These are phyloP conservation scores for Diarsia rubi DNA, from an alignment of 2,888 invertebrate genomes.

Conservation along the genomic window DNA sequence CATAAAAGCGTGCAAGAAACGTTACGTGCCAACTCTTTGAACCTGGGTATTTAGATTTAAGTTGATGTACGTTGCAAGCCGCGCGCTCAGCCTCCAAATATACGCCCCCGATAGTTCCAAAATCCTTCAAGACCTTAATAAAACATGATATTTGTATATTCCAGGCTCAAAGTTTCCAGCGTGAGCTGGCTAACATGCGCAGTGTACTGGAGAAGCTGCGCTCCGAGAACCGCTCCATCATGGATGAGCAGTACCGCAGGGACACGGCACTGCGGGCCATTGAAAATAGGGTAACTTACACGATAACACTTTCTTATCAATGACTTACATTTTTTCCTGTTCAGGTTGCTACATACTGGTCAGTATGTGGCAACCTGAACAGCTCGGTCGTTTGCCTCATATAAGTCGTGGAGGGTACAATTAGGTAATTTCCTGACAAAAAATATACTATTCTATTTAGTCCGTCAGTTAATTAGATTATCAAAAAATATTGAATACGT, in stretches of 20 bases:
- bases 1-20: neutral
- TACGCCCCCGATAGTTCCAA: too few species aligned
- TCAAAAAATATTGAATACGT: too few species aligned
- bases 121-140: too few species aligned
- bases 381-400: neutral
- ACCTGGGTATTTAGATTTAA: too few species aligned
- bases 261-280: conserved; percentile 73
- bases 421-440: too few species aligned
- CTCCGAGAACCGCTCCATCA: conserved; percentile 81
- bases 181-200: conserved; percentile 85
- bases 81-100: too few species aligned
- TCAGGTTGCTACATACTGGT: too few species aligned
- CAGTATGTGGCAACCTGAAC: neutral
- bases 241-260: conserved; percentile 82
- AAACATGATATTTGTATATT: conserved; percentile 13
- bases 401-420: neutral
- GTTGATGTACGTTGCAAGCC: too few species aligned
- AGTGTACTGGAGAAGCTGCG: conserved; percentile 79
- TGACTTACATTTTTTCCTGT: neutral
- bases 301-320: neutral
- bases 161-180: conserved; percentile 86
- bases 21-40: neutral
- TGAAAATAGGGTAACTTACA: conserved; percentile 74
- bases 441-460: too few species aligned
- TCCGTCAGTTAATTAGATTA: too few species aligned